Conservation (phyloP, 2,113 vertebrate species). For the Prionailurus bengalensis region DNA sequence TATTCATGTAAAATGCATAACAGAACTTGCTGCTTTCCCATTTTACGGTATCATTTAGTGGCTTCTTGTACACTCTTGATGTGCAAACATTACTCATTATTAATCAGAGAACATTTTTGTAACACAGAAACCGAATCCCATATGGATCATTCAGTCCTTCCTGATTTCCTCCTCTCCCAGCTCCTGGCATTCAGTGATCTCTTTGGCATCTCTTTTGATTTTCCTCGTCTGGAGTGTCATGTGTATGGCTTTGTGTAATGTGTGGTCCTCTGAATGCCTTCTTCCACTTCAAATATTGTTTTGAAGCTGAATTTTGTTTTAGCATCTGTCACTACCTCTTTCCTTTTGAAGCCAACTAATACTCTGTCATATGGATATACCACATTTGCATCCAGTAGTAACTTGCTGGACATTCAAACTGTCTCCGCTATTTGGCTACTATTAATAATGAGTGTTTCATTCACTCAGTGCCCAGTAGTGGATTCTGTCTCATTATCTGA, state of each 20-base stretch:
- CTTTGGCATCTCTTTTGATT: neutral
- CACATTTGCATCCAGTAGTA: neutral
- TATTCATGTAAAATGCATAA: neutral
- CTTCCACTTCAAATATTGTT: neutral
- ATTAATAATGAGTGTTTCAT: neutral
- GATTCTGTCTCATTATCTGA: neutral
- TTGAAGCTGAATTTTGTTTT: neutral
- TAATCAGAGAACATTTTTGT: neutral
- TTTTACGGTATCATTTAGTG: neutral
- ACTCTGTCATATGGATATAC: neutral
- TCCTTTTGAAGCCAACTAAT: too few relatives aligned
- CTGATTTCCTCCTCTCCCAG: neutral
- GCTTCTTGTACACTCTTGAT: neutral
- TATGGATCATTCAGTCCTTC: neutral
- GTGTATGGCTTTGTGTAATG: neutral
- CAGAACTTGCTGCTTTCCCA: too few relatives aligned
- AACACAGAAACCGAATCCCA: neutral
- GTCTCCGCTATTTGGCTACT: neutral
- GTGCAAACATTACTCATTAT: neutral
- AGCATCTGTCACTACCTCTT: neutral
- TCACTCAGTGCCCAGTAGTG: neutral
- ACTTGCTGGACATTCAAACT: neutral
- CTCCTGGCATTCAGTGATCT: too few relatives aligned
- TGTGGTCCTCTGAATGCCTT: too few relatives aligned
- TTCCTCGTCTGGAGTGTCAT: neutral